phyloP scores from a whole-genome alignment of 2,113 vertebrate species.

The Danio rerio region DNA sequence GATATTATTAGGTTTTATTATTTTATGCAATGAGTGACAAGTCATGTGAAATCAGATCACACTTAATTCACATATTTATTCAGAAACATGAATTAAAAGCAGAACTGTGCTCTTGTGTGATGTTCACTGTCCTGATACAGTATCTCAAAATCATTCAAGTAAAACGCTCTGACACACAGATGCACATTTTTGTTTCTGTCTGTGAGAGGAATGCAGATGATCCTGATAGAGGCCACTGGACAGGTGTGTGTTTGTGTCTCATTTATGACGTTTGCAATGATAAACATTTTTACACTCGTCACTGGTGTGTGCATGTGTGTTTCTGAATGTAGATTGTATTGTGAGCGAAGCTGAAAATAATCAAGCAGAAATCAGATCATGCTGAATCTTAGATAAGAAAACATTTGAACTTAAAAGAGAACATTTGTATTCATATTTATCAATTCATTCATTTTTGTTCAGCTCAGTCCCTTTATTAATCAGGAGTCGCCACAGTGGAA shows the following conservation, averaged over 20 bases:
- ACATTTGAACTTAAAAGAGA: not conserved
- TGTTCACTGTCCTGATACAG: slow-evolving; percentile 8
- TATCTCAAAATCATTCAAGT: slow-evolving; percentile 31
- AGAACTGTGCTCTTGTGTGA: not conserved
- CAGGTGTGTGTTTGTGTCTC: slow-evolving; percentile 14
- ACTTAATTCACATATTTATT: too few species aligned
- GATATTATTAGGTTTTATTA: too few species aligned
- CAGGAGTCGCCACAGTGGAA: too few species aligned
- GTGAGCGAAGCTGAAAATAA: not conserved
- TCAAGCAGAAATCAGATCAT: not conserved
- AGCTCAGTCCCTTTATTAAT: too few species aligned
- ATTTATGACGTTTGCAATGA: not conserved
- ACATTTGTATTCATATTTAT: not conserved
- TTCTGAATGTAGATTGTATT: not conserved
- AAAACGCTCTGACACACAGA: too few species aligned
- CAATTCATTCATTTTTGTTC: too few species aligned
- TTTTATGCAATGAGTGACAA: too few species aligned
- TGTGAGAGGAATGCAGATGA: slow-evolving; percentile 46
- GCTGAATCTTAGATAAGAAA: not conserved
- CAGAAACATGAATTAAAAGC: not conserved
- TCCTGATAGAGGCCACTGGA: too few species aligned
- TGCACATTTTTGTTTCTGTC: not conserved
- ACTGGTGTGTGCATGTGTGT: not conserved
- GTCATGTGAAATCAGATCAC: too few species aligned
- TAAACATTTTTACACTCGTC: not conserved